Conservation (phyloP, 2,113 vertebrate species). For the Passer domesticus region DNA sequence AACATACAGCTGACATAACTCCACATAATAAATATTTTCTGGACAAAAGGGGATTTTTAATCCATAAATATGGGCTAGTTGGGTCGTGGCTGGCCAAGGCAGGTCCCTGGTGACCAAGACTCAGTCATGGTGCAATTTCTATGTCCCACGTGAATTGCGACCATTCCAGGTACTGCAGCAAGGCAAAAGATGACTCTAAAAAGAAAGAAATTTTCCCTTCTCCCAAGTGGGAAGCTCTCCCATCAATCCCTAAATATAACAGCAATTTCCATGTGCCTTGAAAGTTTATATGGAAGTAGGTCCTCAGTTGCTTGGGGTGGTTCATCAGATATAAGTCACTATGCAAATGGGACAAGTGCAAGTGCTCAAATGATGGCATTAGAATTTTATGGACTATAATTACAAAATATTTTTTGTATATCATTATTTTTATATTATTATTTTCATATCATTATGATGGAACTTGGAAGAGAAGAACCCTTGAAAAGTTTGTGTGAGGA, state of each 20-base stretch:
- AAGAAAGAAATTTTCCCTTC: not conserved
- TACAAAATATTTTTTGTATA: not conserved
- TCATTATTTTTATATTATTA: not conserved
- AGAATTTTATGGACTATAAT: not conserved
- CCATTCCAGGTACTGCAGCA: not conserved
- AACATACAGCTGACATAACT: not conserved
- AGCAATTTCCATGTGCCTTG: not conserved
- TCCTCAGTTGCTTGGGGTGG: not conserved
- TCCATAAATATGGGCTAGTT: not conserved
- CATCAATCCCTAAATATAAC: not conserved
- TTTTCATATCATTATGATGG: not conserved
- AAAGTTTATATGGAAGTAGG: constrained; percentile 31
- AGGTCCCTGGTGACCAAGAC: not conserved
- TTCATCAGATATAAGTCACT: not conserved
- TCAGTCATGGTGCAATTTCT: fast-evolving
- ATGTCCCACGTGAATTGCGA: fast-evolving
- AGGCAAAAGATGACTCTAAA: not conserved
- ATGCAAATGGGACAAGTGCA: not conserved
- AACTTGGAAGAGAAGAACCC: not conserved
- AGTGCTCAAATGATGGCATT: not conserved
- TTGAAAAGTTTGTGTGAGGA: not conserved
- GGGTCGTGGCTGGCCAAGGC: not conserved
- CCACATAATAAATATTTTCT: not conserved
- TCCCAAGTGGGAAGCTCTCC: not conserved
- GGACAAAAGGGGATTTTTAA: not conserved